A percentile compares a stretch with the other conserved stretches of the same genome.
phyloP scores from a whole-genome alignment of 2,888 invertebrate genomes.

The Thalpophila matura region DNA sequence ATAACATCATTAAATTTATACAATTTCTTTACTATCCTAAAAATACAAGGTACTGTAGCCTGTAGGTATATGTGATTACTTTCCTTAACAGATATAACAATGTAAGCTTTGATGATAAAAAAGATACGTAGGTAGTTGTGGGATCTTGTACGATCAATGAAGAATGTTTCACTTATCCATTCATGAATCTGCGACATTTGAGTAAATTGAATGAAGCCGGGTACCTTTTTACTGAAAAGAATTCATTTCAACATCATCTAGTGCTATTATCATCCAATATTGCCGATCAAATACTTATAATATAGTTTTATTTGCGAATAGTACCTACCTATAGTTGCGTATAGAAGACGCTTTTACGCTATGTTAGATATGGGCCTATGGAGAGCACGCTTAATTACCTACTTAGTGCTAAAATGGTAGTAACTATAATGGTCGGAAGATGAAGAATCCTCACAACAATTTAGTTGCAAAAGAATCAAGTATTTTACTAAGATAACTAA shows the following conservation, averaged over 20 bases:
- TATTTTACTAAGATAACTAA: no score
- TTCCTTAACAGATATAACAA: neutral
- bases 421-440: no score
- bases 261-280: constrained; percentile 11
- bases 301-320: neutral
- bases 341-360: no score
- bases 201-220: constrained; percentile 15
- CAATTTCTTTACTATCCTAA: neutral
- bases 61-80: neutral
- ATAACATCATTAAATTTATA: neutral
- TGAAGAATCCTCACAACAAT: no score
- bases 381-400: no score
- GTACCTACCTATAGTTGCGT: neutral
- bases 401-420: no score
- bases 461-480: no score
- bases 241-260: neutral
- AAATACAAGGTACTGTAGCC: constrained; percentile 17
- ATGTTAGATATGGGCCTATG: no score
- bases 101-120: constrained; percentile 12
- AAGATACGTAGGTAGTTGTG: constrained; percentile 11
- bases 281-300: neutral
- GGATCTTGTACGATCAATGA: constrained; percentile 2
- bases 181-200: constrained; percentile 13
- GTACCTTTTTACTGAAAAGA: constrained; percentile 1
- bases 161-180: constrained; percentile 5